Evolutionary conservation across 2,113 vertebrate genomes (phyloP).

Genomic region (Cichladusa arquata): DNA sequence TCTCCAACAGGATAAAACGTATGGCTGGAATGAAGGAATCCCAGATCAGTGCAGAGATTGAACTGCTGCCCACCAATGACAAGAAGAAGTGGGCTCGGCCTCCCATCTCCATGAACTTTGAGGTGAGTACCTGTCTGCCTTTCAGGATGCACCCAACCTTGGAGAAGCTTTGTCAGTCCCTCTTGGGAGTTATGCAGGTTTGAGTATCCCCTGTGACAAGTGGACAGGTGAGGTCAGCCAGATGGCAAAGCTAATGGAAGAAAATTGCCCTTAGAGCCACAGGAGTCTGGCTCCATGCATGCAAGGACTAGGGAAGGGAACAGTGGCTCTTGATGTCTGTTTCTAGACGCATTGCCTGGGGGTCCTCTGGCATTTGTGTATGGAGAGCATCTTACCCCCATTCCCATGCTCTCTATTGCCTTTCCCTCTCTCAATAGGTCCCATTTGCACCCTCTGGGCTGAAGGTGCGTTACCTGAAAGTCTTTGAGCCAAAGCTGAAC

Average conservation of each 20-base stretch:
- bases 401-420: not conserved
- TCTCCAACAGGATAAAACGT: constrained; percentile 87
- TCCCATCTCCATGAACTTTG: constrained; percentile 99
- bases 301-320: not conserved
- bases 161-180: not conserved
- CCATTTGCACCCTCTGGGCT: constrained; percentile 97
- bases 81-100: constrained; percentile 99
- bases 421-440: constrained; percentile 76
- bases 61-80: constrained; percentile 97
- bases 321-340: not conserved
- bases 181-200: not conserved
- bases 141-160: not conserved
- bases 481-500: constrained; percentile 99
- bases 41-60: constrained; percentile 98
- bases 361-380: not conserved
- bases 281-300: not conserved
- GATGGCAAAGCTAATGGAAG: not conserved
- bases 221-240: not conserved
- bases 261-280: not conserved
- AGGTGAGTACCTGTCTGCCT: constrained; percentile 74
- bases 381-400: not conserved
- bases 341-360: not conserved
- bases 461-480: constrained; percentile 99
- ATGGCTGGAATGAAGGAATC: constrained; percentile 99
- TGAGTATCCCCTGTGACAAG: not conserved